Conservation (phyloP, 2,888 invertebrate species). For the Orchestes rusci region DNA sequence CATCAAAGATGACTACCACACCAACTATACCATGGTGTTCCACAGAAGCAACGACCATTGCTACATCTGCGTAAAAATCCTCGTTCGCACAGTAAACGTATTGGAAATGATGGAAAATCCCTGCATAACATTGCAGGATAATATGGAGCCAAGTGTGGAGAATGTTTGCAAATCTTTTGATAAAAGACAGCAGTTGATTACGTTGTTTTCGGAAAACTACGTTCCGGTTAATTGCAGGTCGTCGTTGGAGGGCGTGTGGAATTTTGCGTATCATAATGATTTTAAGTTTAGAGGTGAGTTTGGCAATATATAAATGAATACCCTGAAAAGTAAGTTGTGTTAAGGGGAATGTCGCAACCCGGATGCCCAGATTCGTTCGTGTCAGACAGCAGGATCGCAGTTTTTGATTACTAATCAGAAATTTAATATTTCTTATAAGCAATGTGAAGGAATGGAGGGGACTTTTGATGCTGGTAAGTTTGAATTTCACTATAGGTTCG, state of each 20-base stretch:
- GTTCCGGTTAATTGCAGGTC: slow-evolving; percentile 87
- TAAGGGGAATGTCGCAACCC: slow-evolving; percentile 75
- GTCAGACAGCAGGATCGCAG: slow-evolving; percentile 93
- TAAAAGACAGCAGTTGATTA: slow-evolving; percentile 72
- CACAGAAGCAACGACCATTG: slow-evolving; percentile 55
- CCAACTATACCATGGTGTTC: slow-evolving; percentile 82
- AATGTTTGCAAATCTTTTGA: slow-evolving; percentile 69
- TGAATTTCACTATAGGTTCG: no score
- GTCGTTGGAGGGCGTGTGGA: slow-evolving; percentile 93
- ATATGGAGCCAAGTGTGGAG: slow-evolving; percentile 61
- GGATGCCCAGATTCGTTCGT: slow-evolving; percentile 85
- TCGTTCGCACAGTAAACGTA: slow-evolving; percentile 81
- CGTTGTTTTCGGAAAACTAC: slow-evolving; percentile 84
- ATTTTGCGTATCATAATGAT: slow-evolving; percentile 75
- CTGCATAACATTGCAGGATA: slow-evolving; percentile 57
- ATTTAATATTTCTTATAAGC: slow-evolving; percentile 89
- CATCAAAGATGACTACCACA: slow-evolving; percentile 64
- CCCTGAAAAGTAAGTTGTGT: background rate
- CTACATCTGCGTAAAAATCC: slow-evolving; percentile 77
- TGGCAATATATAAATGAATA: background rate
- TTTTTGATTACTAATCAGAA: slow-evolving; percentile 95
- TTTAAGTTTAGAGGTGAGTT: slow-evolving; percentile 68
- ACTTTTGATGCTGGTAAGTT: slow-evolving; percentile 71
- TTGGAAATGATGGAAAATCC: slow-evolving; percentile 74
- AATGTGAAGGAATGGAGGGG: slow-evolving; percentile 82